phyloP scores from a whole-genome alignment of 2,888 invertebrate species.

The Dromius quadrimaculatus region DNA sequence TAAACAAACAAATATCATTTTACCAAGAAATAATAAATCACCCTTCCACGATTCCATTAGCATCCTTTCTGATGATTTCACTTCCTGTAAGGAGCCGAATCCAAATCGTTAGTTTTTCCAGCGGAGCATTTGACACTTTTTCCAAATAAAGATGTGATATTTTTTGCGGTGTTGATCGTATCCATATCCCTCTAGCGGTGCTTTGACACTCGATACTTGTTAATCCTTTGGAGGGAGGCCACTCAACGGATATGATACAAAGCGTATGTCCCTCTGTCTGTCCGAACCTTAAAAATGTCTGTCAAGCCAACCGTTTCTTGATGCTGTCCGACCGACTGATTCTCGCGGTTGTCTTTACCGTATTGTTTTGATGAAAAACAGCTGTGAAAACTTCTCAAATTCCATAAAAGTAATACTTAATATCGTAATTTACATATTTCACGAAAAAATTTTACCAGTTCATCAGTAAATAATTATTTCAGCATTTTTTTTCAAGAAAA shows the following conservation, averaged over 20 bases:
- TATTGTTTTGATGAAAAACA: slow-evolving; percentile 31
- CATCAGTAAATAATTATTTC: too few relatives aligned
- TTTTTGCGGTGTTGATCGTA: slow-evolving; percentile 30
- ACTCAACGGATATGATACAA: slow-evolving; percentile 30
- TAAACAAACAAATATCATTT: slow-evolving; percentile 33
- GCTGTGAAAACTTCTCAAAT: slow-evolving; percentile 3
- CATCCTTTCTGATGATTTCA: slow-evolving; percentile 4
- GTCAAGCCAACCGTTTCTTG: slow-evolving; percentile 9
- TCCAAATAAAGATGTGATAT: slow-evolving; percentile 33
- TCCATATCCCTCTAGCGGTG: slow-evolving; percentile 18
- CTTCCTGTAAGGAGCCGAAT: slow-evolving; percentile 19
- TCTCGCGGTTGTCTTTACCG: background rate
- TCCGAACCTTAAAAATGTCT: background rate
- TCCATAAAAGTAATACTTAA: too few relatives aligned
- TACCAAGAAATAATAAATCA: slow-evolving; percentile 40
- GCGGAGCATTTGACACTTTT: slow-evolving; percentile 35
- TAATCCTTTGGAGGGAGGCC: slow-evolving; percentile 30
- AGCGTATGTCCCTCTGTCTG: slow-evolving; percentile 42
- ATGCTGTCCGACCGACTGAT: slow-evolving; percentile 4
- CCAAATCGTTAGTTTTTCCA: slow-evolving; percentile 38
- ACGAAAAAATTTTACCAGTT: too few relatives aligned
- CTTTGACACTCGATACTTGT: slow-evolving; percentile 42
- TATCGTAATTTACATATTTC: too few relatives aligned
- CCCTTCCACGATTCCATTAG: background rate
- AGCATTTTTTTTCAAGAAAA: too few relatives aligned